A percentile compares a stretch with the other conserved stretches of the same genome.
Evolutionary conservation across 53 echinoderm and acorn worm genomes (phyloP).

Genomic region (Temnopleurus reevesii): DNA sequence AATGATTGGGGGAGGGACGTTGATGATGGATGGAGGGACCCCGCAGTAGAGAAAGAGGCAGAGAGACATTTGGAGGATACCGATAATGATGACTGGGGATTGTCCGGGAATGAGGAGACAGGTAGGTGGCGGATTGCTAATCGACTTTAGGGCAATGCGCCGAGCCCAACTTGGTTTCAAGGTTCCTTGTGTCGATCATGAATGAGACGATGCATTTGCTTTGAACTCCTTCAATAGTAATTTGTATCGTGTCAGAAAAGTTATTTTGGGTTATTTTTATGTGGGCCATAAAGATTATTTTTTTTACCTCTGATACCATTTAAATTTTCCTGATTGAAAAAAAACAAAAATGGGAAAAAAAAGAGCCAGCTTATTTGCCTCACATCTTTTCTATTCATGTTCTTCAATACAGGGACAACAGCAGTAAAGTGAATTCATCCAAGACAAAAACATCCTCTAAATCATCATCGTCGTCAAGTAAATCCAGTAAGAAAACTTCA

Average conservation of each 20-base stretch:
- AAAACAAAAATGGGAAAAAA: too few species aligned
- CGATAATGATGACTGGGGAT: slow-evolving; percentile 77
- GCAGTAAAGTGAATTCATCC: slow-evolving; percentile 35
- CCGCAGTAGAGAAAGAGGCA: slow-evolving; percentile 16
- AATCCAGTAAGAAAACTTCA: background rate
- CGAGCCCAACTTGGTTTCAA: too few species aligned
- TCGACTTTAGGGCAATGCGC: slow-evolving; percentile 69
- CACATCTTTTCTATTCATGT: background rate
- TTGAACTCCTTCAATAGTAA: too few species aligned
- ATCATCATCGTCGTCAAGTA: background rate
- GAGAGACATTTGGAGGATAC: slow-evolving; percentile 19
- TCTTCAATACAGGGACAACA: slow-evolving; percentile 56
- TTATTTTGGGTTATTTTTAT: too few species aligned
- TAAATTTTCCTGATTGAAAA: too few species aligned
- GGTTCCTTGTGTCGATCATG: too few species aligned
- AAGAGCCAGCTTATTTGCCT: too few species aligned
- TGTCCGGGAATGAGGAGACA: slow-evolving; percentile 73
- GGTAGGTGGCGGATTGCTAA: slow-evolving; percentile 67
- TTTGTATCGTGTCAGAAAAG: too few species aligned
- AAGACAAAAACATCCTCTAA: slow-evolving; percentile 54
- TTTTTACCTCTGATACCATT: too few species aligned
- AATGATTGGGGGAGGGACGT: slow-evolving; percentile 82
- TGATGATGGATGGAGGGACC: slow-evolving; percentile 71
- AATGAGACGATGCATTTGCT: too few species aligned
- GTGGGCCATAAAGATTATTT: too few species aligned